Evolutionary conservation across 2,113 vertebrate species (phyloP).

Genomic region (Piprites chloris): DNA sequence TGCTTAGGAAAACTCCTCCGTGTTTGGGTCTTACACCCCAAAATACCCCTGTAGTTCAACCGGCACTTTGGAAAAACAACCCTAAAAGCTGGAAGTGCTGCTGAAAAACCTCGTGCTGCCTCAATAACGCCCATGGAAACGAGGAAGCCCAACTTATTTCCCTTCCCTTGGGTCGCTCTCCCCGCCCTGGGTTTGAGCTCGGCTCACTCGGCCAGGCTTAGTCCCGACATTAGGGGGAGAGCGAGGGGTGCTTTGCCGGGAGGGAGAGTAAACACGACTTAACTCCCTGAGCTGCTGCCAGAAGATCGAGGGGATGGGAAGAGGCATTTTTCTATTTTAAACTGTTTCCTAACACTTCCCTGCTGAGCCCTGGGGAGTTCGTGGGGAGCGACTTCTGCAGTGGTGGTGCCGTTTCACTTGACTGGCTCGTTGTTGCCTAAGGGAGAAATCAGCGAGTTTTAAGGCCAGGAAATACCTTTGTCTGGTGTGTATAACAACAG

Average conservation of each 20-base stretch:
- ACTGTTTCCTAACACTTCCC: not conserved
- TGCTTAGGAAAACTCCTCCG: not conserved
- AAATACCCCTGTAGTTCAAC: not conserved
- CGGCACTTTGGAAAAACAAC: not conserved
- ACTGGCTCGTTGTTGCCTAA: not conserved
- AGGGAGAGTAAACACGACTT: not conserved
- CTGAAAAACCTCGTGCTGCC: not conserved
- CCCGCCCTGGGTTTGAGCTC: fast-evolving
- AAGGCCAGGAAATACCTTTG: not conserved
- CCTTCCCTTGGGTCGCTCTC: not conserved
- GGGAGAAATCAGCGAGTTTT: not conserved
- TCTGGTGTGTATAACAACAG: not conserved
- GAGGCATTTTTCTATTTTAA: not conserved
- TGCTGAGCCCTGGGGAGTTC: not conserved
- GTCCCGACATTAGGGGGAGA: not conserved
- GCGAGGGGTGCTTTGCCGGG: not conserved
- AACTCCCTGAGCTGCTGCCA: not conserved
- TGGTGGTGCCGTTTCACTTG: not conserved
- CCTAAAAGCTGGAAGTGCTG: not conserved
- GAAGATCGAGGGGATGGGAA: not conserved
- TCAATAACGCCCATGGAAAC: not conserved
- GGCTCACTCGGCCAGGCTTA: not conserved
- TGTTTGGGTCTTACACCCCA: not conserved
- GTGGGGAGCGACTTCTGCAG: not conserved
- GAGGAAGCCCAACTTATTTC: not conserved